phyloP scores from a whole-genome alignment of 2,797 vertebrate species.

The Leucoraja ocellata region DNA sequence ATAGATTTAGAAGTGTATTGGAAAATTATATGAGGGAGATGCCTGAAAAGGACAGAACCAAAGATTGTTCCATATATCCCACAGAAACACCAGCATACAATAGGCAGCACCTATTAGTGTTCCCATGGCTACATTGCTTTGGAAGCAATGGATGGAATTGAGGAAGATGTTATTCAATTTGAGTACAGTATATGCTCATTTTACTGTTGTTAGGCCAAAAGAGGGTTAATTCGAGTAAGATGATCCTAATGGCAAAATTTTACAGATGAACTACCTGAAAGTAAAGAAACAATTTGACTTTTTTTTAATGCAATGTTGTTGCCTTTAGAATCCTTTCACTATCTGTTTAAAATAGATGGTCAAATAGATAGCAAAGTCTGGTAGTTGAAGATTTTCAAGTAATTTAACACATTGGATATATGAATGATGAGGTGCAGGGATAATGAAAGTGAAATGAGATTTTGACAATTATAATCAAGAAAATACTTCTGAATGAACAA shows the following conservation, averaged over 20 bases:
- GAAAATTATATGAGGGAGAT: too few relatives aligned
- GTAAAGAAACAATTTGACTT: constrained; percentile 55
- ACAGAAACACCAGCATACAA: too few relatives aligned
- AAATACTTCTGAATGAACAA: constrained; percentile 31
- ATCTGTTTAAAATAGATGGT: neutral
- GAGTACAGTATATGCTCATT: constrained; percentile 54
- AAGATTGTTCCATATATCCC: too few relatives aligned
- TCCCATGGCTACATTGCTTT: too few relatives aligned
- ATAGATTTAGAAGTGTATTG: too few relatives aligned
- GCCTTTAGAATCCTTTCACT: neutral
- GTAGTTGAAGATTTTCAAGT: constrained; percentile 1
- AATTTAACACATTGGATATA: neutral
- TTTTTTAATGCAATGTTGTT: constrained; percentile 41
- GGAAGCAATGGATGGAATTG: too few relatives aligned
- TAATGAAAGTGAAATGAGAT: neutral
- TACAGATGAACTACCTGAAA: constrained; percentile 67
- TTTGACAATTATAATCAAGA: neutral
- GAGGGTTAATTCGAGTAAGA: constrained; percentile 74
- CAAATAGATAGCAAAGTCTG: neutral
- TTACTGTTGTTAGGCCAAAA: constrained; percentile 84
- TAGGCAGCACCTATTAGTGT: too few relatives aligned
- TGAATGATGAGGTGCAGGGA: neutral
- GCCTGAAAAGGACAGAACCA: too few relatives aligned
- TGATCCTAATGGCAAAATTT: constrained; percentile 72
- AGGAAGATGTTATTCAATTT: too few relatives aligned